Evolutionary conservation across 1,140 invertebrate species (phyloP), one percentile per base, ranked within the genome.

Genomic region (Carcinoscorpius rotundicauda): DNA sequence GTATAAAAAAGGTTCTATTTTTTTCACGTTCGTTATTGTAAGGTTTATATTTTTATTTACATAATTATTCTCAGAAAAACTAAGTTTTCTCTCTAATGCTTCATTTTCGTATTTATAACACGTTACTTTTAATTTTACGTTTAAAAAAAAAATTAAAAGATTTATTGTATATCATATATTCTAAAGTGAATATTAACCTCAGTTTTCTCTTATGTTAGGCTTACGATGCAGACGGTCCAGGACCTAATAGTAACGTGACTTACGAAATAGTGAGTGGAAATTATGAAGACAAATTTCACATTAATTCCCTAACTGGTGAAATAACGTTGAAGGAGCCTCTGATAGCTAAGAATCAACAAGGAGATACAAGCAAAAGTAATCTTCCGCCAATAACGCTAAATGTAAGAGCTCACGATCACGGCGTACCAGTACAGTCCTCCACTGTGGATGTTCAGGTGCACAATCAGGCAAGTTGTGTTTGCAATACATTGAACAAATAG

Each of bases 221-320:
- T 61, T 80, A 82, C 59, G 91, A 94, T 76, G 83, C 83, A 67
- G 91, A 94, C 73, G 84, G 87, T 8, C 87, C 87, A 61, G 77
- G 85, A n/a, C 88, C 89, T 4, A 94, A 94, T 76, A 93, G 91
- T 76, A 80, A 86, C 72, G 82, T 94, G 8, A 82, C 85, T 71
- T 93, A 93, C 76, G 88, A 91, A 79, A 81, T 93, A 56, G 82
- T 90, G 68, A 82, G 85, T 64, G 87, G 87, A 10, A 89, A 89
- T 75, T 85, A 83, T 72, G 85, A 85, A 66, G 86, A 87, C 69
- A 87, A 87, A 75, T 93, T 93, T 77, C 74, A 60, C 5, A 71
- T 77, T 11, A 65, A 74, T 52, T 49, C 62, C 10, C 61, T 61
- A 0, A 66, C 66, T 0, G 77, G 77, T 6, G 62, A 66, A 5